Evolutionary conservation across 2,113 vertebrate species (phyloP).

Genomic region (Pterocles gutturalis): DNA sequence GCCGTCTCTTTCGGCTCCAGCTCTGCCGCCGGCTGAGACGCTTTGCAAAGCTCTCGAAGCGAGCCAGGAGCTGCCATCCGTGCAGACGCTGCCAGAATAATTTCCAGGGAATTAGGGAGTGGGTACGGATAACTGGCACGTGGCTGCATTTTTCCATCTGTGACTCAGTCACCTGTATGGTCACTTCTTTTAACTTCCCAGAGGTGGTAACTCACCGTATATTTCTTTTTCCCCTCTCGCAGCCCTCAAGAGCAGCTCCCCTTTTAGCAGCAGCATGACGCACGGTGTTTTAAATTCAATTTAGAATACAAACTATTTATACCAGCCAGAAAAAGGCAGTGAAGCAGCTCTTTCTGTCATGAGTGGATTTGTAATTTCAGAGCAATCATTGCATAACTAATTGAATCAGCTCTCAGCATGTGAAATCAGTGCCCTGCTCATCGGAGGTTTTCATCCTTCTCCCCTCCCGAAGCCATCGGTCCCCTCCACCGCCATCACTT

Average conservation of each 20-base stretch:
- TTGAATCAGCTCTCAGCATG: slow-evolving; percentile 65
- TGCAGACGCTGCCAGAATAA: neutral
- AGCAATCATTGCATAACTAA: slow-evolving; percentile 68
- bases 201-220: slow-evolving; percentile 12
- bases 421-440: slow-evolving; percentile 35
- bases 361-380: slow-evolving; percentile 65
- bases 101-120: slow-evolving; percentile 32
- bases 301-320: slow-evolving; percentile 72
- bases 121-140: neutral
- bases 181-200: neutral
- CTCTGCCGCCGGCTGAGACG: neutral
- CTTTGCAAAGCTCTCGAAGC: neutral
- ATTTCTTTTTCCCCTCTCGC: neutral
- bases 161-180: neutral
- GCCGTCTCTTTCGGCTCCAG: neutral
- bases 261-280: slow-evolving; percentile 70
- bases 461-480: slow-evolving; percentile 6
- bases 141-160: neutral
- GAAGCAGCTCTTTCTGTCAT: slow-evolving; percentile 57
- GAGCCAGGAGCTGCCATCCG: neutral
- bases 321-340: slow-evolving; percentile 63
- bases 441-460: slow-evolving; percentile 8
- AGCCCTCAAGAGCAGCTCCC: neutral
- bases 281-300: slow-evolving; percentile 72
- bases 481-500: neutral